A percentile compares a stretch with the other conserved stretches of the same genome.
Evolutionary conservation across 2,888 invertebrate genomes (phyloP).

Genomic region (Dynastes grantii): DNA sequence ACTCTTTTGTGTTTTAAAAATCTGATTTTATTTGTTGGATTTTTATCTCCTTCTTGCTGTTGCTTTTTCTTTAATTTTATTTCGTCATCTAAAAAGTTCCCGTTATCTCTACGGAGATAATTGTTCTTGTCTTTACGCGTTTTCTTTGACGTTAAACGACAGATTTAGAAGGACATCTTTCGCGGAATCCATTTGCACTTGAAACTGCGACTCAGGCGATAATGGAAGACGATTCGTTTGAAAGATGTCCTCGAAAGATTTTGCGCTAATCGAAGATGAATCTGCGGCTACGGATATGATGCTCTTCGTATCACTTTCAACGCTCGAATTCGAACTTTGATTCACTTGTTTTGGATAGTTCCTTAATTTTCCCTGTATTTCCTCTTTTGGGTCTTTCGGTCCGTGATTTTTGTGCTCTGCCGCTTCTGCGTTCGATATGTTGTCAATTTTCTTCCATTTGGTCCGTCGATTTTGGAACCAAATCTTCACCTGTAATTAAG

Average conservation of each 20-base stretch:
- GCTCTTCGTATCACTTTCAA: constrained; percentile 68
- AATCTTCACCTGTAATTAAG: constrained; percentile 85
- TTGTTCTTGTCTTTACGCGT: constrained; percentile 60
- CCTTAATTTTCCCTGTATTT: constrained; percentile 58
- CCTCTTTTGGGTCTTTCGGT: constrained; percentile 60
- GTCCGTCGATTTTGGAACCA: constrained; percentile 92
- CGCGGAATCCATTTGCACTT: constrained; percentile 65
- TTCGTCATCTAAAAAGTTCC: neutral
- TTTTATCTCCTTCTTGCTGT: constrained; percentile 24
- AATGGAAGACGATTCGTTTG: constrained; percentile 57
- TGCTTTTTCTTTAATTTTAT: neutral
- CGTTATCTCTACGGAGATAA: constrained; percentile 42
- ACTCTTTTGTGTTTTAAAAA: constrained; percentile 62
- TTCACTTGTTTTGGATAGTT: constrained; percentile 62
- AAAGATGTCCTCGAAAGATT: constrained; percentile 66
- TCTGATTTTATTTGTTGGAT: constrained; percentile 55
- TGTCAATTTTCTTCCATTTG: constrained; percentile 94
- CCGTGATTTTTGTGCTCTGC: constrained; percentile 83
- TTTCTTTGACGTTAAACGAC: constrained; percentile 65
- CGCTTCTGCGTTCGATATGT: constrained; percentile 90
- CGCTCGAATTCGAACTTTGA: constrained; percentile 68
- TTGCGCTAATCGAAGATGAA: constrained; percentile 60
- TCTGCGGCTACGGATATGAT: constrained; percentile 60
- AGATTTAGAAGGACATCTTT: constrained; percentile 68
- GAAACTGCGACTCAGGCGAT: constrained; percentile 63